Base-by-base conservation (phyloP, 2,113 vertebrate genomes). In the Nothocercus julius region DNA sequence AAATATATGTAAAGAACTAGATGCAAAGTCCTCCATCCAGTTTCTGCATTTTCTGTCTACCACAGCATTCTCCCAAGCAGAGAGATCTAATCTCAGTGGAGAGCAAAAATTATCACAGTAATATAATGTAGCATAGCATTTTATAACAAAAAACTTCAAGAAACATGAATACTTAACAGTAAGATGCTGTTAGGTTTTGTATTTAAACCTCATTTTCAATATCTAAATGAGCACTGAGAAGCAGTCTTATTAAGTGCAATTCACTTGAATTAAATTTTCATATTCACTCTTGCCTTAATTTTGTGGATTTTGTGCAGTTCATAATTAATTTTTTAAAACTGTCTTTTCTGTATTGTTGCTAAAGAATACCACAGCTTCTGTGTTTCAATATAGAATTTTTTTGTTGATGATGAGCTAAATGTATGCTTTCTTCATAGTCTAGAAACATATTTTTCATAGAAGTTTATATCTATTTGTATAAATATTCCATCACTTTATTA, bases 1-100 rank as follows among this genome's bases (percentile, higher is more conserved):
- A 95, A 95, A 96, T 95, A 85, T 88, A 97, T 95, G 97, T 91
- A 73, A 94, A 96, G 15, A 93, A 85, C 68, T 95, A 86, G 38
- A 67, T 90, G 77, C 79, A 96, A 92, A 96, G 87, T 72, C 44
- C 24, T 90, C 44, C 77, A 64, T 88, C 54, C 32, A 68, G 18
- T 49, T 96, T 95, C 72, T 97, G 7, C 25, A 27, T 92, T 92
- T 96, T 95, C 74, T 96, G 77, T 70, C 38, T 85, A 64, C 32
- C 21, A 91, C 38, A 91, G 84, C 72, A 93, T 36, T 47, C 66
- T 97, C 27, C 30, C 15, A 93, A 84, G 7, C 28, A 96, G 64
- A 93, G 79, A 96, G 54, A 90, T 47, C 70, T 96, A 93, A 96
- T 96, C 61, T 67, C 92, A 96, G 70, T 54, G 92, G 76, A 96